A percentile compares a stretch with the other conserved stretches of the same genome.
Evolutionary conservation across 2,797 vertebrate genomes (phyloP).

Genomic region (Coilia nasus): DNA sequence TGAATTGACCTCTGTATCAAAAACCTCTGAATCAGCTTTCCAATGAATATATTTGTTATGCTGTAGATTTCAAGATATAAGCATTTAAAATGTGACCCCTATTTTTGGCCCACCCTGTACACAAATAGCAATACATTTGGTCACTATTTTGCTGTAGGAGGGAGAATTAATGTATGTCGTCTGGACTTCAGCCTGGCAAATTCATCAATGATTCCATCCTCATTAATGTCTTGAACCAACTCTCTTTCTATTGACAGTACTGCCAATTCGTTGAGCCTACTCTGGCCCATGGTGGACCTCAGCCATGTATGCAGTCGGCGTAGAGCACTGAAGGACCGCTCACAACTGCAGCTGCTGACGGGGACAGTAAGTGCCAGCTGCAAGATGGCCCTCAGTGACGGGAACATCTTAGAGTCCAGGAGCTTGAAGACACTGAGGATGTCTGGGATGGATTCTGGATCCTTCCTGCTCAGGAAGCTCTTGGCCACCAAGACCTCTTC

Average conservation of each 20-base stretch:
- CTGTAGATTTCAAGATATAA: no score
- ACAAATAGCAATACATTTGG: no score
- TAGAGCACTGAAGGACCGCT: constrained; percentile 8
- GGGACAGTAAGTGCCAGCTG: neutral
- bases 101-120: no score
- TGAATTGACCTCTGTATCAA: no score
- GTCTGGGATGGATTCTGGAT: neutral
- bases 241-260: constrained; percentile 1
- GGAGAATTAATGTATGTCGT: no score
- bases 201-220: constrained; percentile 11
- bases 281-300: constrained; percentile 6
- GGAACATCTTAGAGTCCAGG: neutral
- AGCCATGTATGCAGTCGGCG: constrained; percentile 25
- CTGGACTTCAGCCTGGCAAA: constrained; percentile 18
- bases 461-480: neutral
- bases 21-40: no score
- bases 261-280: neutral
- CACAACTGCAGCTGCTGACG: neutral
- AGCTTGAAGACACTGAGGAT: constrained; percentile 25
- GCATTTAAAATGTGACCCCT: no score
- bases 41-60: no score
- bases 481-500: constrained; percentile 27
- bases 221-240: neutral
- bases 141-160: no score
- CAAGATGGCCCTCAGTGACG: neutral